Conservation (phyloP, 2,888 invertebrate genomes). For the Julus scandinavius region DNA sequence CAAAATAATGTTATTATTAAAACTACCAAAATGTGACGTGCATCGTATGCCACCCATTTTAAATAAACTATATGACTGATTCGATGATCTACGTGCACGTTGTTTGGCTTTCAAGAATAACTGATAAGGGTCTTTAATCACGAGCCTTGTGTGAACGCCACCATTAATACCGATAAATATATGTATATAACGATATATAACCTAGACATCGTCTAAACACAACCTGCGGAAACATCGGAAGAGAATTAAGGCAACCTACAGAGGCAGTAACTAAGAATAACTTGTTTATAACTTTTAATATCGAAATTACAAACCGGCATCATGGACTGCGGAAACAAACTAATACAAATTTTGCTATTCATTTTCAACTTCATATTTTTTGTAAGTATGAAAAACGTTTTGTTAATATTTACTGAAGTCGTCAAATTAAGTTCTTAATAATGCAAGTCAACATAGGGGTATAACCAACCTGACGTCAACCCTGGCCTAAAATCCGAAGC, state of each 20-base stretch:
- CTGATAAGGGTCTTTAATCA: constrained; percentile 25
- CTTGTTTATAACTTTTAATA: neutral
- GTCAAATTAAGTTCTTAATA: too few relatives aligned
- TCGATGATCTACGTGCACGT: neutral
- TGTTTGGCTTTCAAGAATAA: constrained; percentile 18
- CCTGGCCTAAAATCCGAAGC: too few relatives aligned
- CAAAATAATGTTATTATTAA: neutral
- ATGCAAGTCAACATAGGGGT: too few relatives aligned
- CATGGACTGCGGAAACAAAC: constrained; percentile 19
- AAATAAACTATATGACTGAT: neutral
- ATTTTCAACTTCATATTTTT: constrained; percentile 1
- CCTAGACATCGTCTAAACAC: neutral
- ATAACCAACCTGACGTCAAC: too few relatives aligned
- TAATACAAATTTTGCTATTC: neutral
- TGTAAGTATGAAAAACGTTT: neutral
- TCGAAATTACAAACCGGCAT: neutral
- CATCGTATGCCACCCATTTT: neutral
- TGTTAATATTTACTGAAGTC: neutral
- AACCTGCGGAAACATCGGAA: neutral
- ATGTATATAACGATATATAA: neutral
- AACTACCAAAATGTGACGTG: neutral
- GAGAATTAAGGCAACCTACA: neutral
- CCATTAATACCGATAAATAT: neutral
- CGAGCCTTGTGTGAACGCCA: neutral
- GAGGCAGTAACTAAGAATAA: neutral